Evolutionary conservation across 2,113 vertebrate species (phyloP), one percentile per base, ranked within the genome.

Genomic region (cattle (Bos taurus)): DNA sequence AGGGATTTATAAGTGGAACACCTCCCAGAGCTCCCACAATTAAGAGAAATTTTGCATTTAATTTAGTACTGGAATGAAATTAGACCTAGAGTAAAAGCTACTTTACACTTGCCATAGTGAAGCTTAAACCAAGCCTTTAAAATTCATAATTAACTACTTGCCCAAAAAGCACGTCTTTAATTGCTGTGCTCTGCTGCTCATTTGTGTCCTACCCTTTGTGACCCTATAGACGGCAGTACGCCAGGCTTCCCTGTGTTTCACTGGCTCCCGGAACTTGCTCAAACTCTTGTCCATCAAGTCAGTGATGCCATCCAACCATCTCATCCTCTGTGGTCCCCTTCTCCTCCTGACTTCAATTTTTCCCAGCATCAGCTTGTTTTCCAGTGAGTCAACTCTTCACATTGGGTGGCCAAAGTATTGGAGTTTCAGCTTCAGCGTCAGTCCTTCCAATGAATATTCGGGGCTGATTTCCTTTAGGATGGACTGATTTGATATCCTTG

Each of bases 101-200:
- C 33, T 81, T 62, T 78, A 46, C 17, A 13, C 4, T 85, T 62
- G 1, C 1, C 16, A 10, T 80, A 71, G 26, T 11, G 59, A 82
- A 54, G 16, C 15, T 96, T 60, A 46, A 71, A 46, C 19, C 25
- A 89, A 86, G 19, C 50, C 7, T 40, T 87, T 43, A 56, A 85
- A 16, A 26, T 67, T 57, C 30, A 25, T 25, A 26, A 77, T 50
- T 54, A 78, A 36, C 17, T 64, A 40, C 36, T 25, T 67, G 8
- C 13, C 30, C 33, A 43, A 84, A 96, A 94, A 17, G 4, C 21
- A 14, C 6, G 21, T 80, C 36, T 96, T 82, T 59, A 82, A 82
- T 26, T 77, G 21, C 6, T 40, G 23, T 43, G 71, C 13, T 43
- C 23, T 14, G 36, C 43, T 0, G 0, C 23, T 26, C 36, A 43